Evolutionary conservation across 2,888 invertebrate species (phyloP), one percentile per base, ranked within the genome.

Genomic region (Synanthedon myopaeformis): DNA sequence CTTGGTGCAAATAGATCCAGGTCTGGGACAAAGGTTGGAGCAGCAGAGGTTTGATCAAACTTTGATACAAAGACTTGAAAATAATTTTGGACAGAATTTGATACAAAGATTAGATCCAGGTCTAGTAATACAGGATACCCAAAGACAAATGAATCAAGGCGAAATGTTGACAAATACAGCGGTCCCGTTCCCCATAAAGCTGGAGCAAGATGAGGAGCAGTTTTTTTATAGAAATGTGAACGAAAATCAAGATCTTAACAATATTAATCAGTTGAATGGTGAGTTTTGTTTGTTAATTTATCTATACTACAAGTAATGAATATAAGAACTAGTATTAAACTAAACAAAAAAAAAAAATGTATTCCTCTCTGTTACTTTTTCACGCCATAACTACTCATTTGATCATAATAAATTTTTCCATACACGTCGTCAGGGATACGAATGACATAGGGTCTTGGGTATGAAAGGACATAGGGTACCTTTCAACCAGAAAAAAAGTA

Each of bases 191-290:
- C 79, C 84, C 58, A 86, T 87, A 35, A 87, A 87, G 42, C 65
- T 83, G 0, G 87, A 87, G 42, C 82, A 80, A 41, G 84, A 86
- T 1, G 86, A 86, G 3, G 85, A 86, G 52, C 72, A 76, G 0
- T 84, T 83, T 58, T 86, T 83, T 53, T 86, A 86, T 58, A 83
- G 84, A 1, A 78, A 70, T 14, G 41, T 52, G 5, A 53, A 55
- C 57, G 73, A 79, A 0, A 74, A 70, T 53, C 79, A 74, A 42
- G 69, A 65, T 0, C 58, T 81, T 8, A 61, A 57, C 45, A 72
- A 60, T 52, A 70, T 72, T 4, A 68, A 64, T 28, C 65, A 63
- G 49, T 58, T 79, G 1, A 79, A 76, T 63, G 80, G 85, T 86
- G 52, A 80, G 82, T 71, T 11, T 35, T 10, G 6, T 35, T 35